Evolutionary conservation across 1,140 invertebrate genomes (phyloP).

Genomic region (Pteromalus puparum): DNA sequence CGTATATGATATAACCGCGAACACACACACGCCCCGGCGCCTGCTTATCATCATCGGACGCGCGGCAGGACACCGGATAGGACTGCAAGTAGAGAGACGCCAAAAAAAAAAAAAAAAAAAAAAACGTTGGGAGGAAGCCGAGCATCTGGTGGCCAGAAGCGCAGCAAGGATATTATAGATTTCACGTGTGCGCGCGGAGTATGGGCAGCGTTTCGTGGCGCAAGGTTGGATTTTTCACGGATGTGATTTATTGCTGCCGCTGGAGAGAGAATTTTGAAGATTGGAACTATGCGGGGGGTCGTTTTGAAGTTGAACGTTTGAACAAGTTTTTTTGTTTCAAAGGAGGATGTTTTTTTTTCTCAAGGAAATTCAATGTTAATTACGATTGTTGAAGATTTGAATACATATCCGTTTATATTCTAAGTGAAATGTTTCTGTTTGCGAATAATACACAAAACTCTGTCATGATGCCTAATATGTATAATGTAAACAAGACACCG

Average conservation of each 20-base stretch:
- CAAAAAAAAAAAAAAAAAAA: no score
- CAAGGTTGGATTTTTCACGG: background rate
- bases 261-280: background rate
- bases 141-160: constrained; percentile 34
- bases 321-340: background rate
- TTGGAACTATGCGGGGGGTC: background rate
- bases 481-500: no score
- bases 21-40: background rate
- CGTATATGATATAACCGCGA: background rate
- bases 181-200: background rate
- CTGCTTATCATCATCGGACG: constrained; percentile 36
- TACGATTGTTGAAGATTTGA: no score
- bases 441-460: no score
- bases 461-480: no score
- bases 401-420: no score
- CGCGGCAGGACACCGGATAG: constrained; percentile 27
- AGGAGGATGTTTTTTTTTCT: background rate
- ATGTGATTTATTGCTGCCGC: background rate
- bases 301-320: background rate
- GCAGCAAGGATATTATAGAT: background rate
- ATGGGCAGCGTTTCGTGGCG: background rate
- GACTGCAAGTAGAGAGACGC: background rate
- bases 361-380: background rate
- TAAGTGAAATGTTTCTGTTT: no score
- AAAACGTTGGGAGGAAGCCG: background rate